A percentile compares a stretch with the other conserved stretches of the same genome.
Evolutionary conservation across 2,888 invertebrate genomes (phyloP).

Genomic region (Platerodrilus igneus): DNA sequence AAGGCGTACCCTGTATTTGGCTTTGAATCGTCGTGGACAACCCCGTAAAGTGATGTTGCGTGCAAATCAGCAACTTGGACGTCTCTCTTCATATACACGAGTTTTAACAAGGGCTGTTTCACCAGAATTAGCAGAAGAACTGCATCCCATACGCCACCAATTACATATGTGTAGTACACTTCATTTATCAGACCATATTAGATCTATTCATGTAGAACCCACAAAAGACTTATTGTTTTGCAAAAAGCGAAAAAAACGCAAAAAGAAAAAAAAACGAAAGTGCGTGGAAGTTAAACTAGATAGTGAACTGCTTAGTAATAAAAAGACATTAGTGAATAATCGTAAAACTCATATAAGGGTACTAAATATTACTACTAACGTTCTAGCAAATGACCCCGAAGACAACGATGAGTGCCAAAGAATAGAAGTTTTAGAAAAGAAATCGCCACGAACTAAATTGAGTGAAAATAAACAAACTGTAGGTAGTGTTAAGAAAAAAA

Average conservation of each 20-base stretch:
- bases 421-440: constrained; percentile 39
- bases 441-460: constrained; percentile 48
- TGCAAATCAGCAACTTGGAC: constrained; percentile 61
- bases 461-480: constrained; percentile 48
- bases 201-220: constrained; percentile 33
- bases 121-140: constrained; percentile 51
- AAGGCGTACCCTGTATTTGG: constrained; percentile 69
- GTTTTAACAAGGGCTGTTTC: constrained; percentile 61
- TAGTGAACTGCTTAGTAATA: constrained; percentile 48
- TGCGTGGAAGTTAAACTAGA: constrained; percentile 37
- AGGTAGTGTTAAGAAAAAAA: constrained; percentile 49
- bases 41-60: constrained; percentile 70
- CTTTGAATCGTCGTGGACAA: constrained; percentile 68
- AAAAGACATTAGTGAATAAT: constrained; percentile 39
- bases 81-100: constrained; percentile 69
- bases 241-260: constrained; percentile 50
- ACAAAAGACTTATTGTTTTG: constrained; percentile 48
- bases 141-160: constrained; percentile 48
- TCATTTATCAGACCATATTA: constrained; percentile 17
- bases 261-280: constrained; percentile 51
- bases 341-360: constrained; percentile 26
- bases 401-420: constrained; percentile 46
- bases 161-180: constrained; percentile 34
- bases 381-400: constrained; percentile 27
- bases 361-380: constrained; percentile 19